Evolutionary conservation across 1,140 invertebrate species (phyloP).

Genomic region (Drosophila sulfurigaster): DNA sequence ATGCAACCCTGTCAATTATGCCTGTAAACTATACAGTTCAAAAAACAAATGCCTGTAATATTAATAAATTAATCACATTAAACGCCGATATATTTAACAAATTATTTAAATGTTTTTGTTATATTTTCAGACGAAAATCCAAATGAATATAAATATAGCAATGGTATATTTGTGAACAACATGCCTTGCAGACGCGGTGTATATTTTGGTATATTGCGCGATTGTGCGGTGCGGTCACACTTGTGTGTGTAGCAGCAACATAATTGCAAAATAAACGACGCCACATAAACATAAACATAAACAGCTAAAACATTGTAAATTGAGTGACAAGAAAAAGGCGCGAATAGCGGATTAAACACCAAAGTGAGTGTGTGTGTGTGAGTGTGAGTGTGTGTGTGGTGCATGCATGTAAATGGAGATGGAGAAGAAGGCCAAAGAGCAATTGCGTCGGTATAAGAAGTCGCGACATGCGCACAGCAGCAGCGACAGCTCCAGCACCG

Average conservation of each 20-base stretch:
- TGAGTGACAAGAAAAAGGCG: background rate
- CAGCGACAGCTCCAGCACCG: constrained; percentile 79
- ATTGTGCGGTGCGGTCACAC: background rate
- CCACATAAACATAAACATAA: constrained; percentile 37
- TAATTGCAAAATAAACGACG: constrained; percentile 41
- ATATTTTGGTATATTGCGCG: background rate
- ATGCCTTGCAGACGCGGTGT: background rate
- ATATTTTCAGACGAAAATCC: no score
- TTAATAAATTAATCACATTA: no score
- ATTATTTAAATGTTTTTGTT: no score
- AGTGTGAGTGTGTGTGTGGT: no score
- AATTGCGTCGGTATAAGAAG: constrained; percentile 79
- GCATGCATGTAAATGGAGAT: constrained; percentile 47
- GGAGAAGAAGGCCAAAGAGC: constrained; percentile 81
- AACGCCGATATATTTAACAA: no score
- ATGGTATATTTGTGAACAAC: background rate
- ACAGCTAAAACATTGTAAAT: constrained; percentile 5
- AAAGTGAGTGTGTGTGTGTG: no score
- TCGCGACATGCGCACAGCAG: constrained; percentile 75
- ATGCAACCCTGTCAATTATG: no score
- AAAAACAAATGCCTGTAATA: no score
- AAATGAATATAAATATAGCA: no score
- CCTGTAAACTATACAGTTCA: no score
- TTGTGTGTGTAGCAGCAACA: constrained; percentile 1
- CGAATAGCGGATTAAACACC: background rate